Conservation (phyloP, 2,113 vertebrate genomes). For the Ophthalmolycus amberensis region DNA sequence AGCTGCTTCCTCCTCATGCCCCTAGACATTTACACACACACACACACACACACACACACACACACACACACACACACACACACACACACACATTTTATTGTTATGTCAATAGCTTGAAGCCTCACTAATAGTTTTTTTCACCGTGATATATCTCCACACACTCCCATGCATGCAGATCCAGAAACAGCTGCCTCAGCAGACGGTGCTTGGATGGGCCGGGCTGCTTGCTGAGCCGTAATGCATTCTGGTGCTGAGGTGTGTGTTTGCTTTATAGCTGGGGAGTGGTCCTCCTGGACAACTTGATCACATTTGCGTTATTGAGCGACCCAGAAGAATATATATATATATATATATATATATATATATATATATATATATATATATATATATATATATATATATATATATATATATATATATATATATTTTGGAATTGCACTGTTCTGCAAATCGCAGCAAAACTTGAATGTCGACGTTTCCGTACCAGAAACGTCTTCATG, state of each 20-base stretch:
- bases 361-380: too few species aligned
- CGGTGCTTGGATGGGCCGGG: neutral
- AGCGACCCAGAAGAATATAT: neutral
- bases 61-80: neutral
- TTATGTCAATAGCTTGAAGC: constrained; percentile 56
- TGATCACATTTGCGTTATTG: neutral
- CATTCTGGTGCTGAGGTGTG: constrained; percentile 34
- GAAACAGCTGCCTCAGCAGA: constrained; percentile 62
- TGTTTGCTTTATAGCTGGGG: neutral
- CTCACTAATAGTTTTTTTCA: constrained; percentile 18
- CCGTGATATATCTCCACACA: constrained; percentile 15
- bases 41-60: constrained; percentile 6
- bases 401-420: too few species aligned
- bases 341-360: too few species aligned
- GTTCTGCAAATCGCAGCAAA: neutral
- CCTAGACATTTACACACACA: neutral
- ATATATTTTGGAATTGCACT: neutral
- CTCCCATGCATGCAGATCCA: constrained; percentile 18
- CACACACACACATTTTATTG: constrained; percentile 34
- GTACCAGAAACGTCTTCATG: neutral
- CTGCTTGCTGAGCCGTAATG: constrained; percentile 33
- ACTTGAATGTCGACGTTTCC: neutral
- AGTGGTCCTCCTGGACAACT: constrained; percentile 23
- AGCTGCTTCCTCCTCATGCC: neutral
- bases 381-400: too few species aligned